Percentiles rank a stretch among this genome's conserved stretches.
Conservation (phyloP, 2,888 invertebrate species). For the Gandaritis pyraliata region DNA sequence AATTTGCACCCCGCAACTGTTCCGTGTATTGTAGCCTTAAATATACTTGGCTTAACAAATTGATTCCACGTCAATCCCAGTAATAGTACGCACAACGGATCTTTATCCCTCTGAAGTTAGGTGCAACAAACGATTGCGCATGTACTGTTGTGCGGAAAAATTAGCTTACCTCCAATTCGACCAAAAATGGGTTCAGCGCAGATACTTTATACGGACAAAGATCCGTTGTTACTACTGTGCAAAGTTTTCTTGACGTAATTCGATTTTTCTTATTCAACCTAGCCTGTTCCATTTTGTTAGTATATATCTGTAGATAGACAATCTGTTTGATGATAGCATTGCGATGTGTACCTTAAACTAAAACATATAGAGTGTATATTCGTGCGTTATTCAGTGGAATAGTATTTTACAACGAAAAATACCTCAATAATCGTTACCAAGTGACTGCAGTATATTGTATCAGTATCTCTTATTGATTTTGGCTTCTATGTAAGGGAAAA, state of each 20-base stretch:
- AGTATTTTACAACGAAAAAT: slow-evolving; percentile 58
- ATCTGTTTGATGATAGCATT: slow-evolving; percentile 28
- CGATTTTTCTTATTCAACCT: slow-evolving; percentile 21
- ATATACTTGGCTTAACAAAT: slow-evolving; percentile 24
- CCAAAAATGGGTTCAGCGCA: too few species aligned
- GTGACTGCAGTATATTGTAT: slow-evolving; percentile 5
- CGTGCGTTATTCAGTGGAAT: slow-evolving; percentile 56
- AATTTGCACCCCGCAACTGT: too few species aligned
- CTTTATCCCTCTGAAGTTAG: too few species aligned
- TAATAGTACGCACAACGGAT: too few species aligned
- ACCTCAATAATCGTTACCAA: slow-evolving; percentile 73
- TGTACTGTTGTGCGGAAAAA: too few species aligned
- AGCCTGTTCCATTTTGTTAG: slow-evolving; percentile 41
- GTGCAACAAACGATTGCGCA: too few species aligned
- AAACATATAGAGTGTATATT: slow-evolving; percentile 34
- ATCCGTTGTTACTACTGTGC: too few species aligned
- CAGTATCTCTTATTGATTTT: slow-evolving; percentile 1
- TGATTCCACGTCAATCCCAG: slow-evolving; percentile 23
- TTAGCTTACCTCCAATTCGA: too few species aligned
- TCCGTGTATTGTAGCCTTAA: too few species aligned
- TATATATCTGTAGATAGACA: slow-evolving; percentile 31
- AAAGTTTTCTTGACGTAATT: slow-evolving; percentile 17
- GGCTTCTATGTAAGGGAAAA: not conserved
- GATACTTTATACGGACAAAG: too few species aligned
- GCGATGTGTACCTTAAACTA: slow-evolving; percentile 36